Evolutionary conservation across 2,797 vertebrate species (phyloP), one percentile per base, ranked within the genome.

Genomic region (Syngnathus rostellatus): DNA sequence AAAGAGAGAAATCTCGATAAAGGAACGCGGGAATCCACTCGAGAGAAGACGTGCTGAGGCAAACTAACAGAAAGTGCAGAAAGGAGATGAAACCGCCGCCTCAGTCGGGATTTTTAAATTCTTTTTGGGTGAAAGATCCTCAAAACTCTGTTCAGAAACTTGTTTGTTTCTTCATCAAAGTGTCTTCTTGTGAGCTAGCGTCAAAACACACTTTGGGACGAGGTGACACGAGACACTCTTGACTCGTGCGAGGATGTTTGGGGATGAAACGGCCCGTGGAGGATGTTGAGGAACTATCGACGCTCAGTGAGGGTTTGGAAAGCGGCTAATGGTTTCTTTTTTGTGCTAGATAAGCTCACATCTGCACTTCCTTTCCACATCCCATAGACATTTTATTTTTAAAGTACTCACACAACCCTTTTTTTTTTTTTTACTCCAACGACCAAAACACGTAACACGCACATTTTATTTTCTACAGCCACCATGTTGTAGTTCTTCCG

Each of bases 1-100:
- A 62, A 75, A 73, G 67, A 64, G 70, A 71, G 31, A 67, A 80
- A 80, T 63, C 68, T 38, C 69, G 68, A 60, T 50, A 1, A 70
- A 0, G 31, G 45, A 63, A 4, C 21, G 7, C 23, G 21, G 45
- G 25, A 63, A 63, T 21, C 4, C 62, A 48, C 43, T 9, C 8
- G 45, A 54, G 7, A n/a, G 55, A 9, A 60, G 66, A 37, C 62
- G 41, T 3, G 10, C 45, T 7, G 55, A 66, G 63, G 25, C 11
- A 69, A 65, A 59, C 0, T 37, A 69, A 72, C 74, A 59, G 62
- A 25, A 25, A 37, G 65, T 14, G 60, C 17, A 11, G 11, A 31
- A 50, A 48, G 19, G 19, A 60, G 38, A 60, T 41, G 58, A 60
- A 60, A 60, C 58, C 5, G 19, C 58, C 11, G 58, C 58, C 19